phyloP scores from a whole-genome alignment of 2,888 invertebrate genomes.

The Nowickia ferox region DNA sequence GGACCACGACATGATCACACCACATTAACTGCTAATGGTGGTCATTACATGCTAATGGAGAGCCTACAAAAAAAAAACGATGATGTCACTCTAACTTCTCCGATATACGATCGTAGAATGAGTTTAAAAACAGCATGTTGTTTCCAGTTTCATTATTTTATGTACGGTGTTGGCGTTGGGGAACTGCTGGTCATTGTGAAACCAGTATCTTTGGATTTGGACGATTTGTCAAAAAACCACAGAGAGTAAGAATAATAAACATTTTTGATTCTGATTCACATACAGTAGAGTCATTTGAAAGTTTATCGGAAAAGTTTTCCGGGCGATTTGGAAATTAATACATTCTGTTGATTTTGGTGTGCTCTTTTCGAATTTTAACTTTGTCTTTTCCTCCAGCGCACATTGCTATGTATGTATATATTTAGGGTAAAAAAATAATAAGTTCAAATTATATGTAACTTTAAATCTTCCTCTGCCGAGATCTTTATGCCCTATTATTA shows the following conservation, averaged over 20 bases:
- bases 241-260: conserved; percentile 57
- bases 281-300: background rate
- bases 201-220: conserved; percentile 79
- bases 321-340: too few species aligned
- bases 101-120: conserved; percentile 85
- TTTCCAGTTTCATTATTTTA: conserved; percentile 90
- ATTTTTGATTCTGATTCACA: background rate
- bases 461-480: too few species aligned
- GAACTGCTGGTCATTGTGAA: conserved; percentile 85
- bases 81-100: conserved; percentile 89
- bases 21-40: conserved; percentile 85
- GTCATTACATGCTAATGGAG: conserved; percentile 93
- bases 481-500: too few species aligned
- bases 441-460: too few species aligned
- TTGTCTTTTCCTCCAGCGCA: too few species aligned
- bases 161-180: conserved; percentile 88
- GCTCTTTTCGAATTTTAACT: too few species aligned
- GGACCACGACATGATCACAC: conserved; percentile 92
- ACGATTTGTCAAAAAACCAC: conserved; percentile 73
- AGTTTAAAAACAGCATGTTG: conserved; percentile 84
- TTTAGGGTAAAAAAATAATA: too few species aligned
- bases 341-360: too few species aligned
- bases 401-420: too few species aligned
- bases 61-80: conserved; percentile 85
- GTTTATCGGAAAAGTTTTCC: background rate